These are phyloP conservation scores for Sinodicranocentrus sp. DNA, from an alignment of 2,888 invertebrate genomes.

Conservation along the genomic window DNA sequence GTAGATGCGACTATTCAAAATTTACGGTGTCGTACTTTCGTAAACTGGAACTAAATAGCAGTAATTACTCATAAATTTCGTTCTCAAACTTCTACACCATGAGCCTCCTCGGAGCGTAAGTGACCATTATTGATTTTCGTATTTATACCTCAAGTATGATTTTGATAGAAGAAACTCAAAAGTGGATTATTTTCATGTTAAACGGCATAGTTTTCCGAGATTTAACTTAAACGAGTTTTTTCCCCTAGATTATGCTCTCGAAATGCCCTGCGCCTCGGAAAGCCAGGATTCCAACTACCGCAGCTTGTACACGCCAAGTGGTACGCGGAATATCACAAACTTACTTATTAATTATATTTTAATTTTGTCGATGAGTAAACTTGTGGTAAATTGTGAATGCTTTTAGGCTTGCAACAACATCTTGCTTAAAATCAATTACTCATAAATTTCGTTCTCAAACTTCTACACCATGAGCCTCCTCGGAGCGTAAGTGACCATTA, in stretches of 20 bases:
- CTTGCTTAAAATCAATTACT: conserved; percentile 22
- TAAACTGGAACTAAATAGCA: not conserved
- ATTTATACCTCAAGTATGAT: too few relatives aligned
- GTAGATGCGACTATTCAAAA: not conserved
- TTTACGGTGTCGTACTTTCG: not conserved
- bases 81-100: too few relatives aligned
- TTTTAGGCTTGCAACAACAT: conserved; percentile 66
- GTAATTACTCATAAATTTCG: not conserved
- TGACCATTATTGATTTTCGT: too few relatives aligned
- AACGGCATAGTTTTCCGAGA: too few relatives aligned
- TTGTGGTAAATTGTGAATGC: not conserved
- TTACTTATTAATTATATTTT: too few relatives aligned
- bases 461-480: conserved; percentile 16
- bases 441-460: too few relatives aligned
- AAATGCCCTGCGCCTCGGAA: conserved; percentile 48
- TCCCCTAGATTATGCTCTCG: conserved; percentile 57
- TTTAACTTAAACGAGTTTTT: too few relatives aligned
- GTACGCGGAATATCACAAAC: conserved; percentile 30
- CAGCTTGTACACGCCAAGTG: conserved; percentile 55
- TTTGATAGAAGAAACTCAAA: too few relatives aligned
- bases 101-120: conserved; percentile 34
- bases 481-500: conserved; percentile 45
- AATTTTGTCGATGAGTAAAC: not conserved
- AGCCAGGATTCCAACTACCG: conserved; percentile 11
- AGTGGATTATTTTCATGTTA: too few relatives aligned